Percentiles rank a stretch among this genome's conserved stretches.
These are phyloP conservation scores for Coryphaenoides rupestris DNA, from an alignment of 2,113 vertebrate species.

Conservation along the genomic window DNA sequence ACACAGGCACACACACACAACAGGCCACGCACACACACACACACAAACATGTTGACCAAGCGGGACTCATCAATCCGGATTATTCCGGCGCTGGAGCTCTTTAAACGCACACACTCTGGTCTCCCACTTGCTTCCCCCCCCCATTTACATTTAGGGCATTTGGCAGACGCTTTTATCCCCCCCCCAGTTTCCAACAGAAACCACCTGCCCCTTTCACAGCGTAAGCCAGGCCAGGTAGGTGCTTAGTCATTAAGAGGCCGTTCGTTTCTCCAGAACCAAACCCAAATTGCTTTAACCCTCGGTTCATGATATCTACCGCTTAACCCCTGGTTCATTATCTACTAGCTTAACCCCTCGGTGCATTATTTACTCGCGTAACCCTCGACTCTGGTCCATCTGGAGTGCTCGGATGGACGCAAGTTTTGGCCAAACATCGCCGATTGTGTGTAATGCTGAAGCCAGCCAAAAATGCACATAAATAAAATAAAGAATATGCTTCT, in stretches of 20 bases:
- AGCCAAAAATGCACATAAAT: too few species aligned
- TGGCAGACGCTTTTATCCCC: too few species aligned
- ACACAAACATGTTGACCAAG: slow-evolving; percentile 79
- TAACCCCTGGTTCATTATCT: too few species aligned
- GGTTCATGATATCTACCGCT: slow-evolving; percentile 31
- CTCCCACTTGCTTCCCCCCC: slow-evolving; percentile 78
- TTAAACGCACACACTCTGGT: slow-evolving; percentile 64
- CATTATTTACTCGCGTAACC: too few species aligned
- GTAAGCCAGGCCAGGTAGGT: slow-evolving; percentile 54
- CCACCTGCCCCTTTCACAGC: slow-evolving; percentile 73
- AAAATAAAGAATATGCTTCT: too few species aligned
- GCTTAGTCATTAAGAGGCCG: slow-evolving; percentile 55
- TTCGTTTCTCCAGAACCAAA: slow-evolving; percentile 28
- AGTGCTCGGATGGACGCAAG: not conserved
- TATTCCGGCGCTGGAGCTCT: slow-evolving; percentile 57
- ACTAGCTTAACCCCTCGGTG: too few species aligned
- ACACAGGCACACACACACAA: slow-evolving; percentile 71
- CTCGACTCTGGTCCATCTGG: not conserved
- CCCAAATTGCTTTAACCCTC: slow-evolving; percentile 30
- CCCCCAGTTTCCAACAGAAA: slow-evolving; percentile 53
- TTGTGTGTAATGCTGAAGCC: not conserved
- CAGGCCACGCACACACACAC: slow-evolving; percentile 57
- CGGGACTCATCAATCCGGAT: slow-evolving; percentile 70
- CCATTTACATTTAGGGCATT: too few species aligned
- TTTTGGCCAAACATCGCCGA: not conserved